phyloP scores from a whole-genome alignment of 2,113 vertebrate species.

The Saimiri boliviensis region DNA sequence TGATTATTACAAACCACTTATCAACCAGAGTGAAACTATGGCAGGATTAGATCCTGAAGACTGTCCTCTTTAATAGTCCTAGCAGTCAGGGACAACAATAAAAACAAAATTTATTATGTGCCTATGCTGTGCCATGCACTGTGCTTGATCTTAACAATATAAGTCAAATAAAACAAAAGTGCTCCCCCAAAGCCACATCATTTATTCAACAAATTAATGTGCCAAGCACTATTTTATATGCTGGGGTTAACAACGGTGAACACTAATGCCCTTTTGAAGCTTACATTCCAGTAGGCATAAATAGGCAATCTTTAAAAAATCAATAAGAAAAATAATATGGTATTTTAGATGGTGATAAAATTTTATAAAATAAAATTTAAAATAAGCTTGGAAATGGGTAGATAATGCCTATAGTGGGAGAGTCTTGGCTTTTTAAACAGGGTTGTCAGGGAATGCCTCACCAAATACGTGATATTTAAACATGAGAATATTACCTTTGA shows the following conservation, averaged over 20 bases:
- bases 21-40: slow-evolving; percentile 29
- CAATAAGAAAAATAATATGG: neutral
- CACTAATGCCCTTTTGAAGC: neutral
- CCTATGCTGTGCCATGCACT: neutral
- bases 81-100: neutral
- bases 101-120: neutral
- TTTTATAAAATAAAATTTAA: neutral
- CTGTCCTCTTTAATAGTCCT: neutral
- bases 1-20: slow-evolving; percentile 40
- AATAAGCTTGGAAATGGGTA: neutral
- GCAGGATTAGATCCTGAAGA: slow-evolving; percentile 5
- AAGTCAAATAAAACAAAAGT: neutral
- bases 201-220: neutral
- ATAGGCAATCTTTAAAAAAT: neutral
- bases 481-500: neutral
- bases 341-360: neutral
- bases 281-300: neutral
- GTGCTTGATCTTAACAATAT: neutral
- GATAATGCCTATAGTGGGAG: neutral
- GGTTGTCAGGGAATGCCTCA: neutral
- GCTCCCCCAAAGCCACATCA: neutral
- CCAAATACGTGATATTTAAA: neutral
- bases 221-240: neutral
- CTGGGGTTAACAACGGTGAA: neutral
- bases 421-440: neutral